A percentile compares a stretch with the other conserved stretches of the same genome.
Conservation (phyloP, 2,888 invertebrate species). For the Polymixis flavicincta region DNA sequence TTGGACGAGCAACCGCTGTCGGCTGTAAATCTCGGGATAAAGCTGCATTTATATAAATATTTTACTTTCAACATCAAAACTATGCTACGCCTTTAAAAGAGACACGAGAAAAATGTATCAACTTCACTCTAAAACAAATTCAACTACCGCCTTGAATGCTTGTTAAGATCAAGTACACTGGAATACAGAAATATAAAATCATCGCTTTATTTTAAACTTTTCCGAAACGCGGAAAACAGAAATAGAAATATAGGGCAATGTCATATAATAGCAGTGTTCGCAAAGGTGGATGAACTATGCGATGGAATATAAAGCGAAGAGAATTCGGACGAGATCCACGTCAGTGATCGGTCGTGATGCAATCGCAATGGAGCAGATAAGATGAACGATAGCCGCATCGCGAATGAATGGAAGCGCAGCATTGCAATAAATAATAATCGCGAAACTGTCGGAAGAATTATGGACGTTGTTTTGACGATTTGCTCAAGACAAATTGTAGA, state of each 20-base stretch:
- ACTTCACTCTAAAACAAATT: slow-evolving; percentile 38
- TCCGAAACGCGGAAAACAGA: slow-evolving; percentile 55
- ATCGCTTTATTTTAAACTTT: slow-evolving; percentile 57
- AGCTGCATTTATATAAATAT: slow-evolving; percentile 76
- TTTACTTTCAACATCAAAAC: slow-evolving; percentile 57
- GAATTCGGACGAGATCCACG: slow-evolving; percentile 26
- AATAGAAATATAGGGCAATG: slow-evolving; percentile 65
- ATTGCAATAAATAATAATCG: slow-evolving; percentile 77
- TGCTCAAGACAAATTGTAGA: slow-evolving; percentile 88
- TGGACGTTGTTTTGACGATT: slow-evolving; percentile 86
- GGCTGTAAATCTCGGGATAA: slow-evolving; percentile 76
- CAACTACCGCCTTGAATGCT: slow-evolving; percentile 26
- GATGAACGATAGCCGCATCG: slow-evolving; percentile 41
- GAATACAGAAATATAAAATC: slow-evolving; percentile 48
- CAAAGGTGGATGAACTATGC: slow-evolving; percentile 63
- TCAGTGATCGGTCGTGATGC: slow-evolving; percentile 42
- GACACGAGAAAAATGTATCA: slow-evolving; percentile 26
- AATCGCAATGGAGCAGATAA: slow-evolving; percentile 42
- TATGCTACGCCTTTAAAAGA: slow-evolving; percentile 32
- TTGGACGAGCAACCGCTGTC: slow-evolving; percentile 72
- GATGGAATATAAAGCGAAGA: slow-evolving; percentile 41
- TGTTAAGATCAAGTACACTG: slow-evolving; percentile 53
- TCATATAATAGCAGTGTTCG: slow-evolving; percentile 55
- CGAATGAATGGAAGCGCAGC: slow-evolving; percentile 67
- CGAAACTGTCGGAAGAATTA: slow-evolving; percentile 83